A percentile compares a stretch with the other conserved stretches of the same genome.
phyloP scores from a whole-genome alignment of 64 coral and sea anemone species.

The Porites lutea region DNA sequence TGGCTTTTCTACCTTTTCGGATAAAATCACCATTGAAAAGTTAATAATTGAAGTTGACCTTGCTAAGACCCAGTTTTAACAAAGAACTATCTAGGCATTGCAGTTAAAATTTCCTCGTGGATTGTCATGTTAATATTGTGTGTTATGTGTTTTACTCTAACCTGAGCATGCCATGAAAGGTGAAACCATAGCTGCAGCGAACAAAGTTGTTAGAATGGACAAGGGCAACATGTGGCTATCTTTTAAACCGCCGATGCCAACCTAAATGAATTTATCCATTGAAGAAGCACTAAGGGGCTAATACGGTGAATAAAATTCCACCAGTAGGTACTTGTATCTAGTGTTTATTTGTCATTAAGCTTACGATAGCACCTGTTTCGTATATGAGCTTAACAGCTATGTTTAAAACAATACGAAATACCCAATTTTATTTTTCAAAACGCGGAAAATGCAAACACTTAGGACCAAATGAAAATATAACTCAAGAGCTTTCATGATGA shows the following conservation, averaged over 20 bases:
- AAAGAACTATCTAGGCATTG: not conserved
- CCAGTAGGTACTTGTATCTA: conserved; percentile 37
- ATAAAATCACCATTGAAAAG: not conserved
- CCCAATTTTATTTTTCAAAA: too few species aligned
- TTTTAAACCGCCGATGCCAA: conserved; percentile 4
- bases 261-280: conserved; percentile 14
- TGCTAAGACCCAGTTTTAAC: not conserved
- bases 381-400: too few species aligned
- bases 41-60: not conserved
- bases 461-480: too few species aligned
- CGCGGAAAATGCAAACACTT: too few species aligned
- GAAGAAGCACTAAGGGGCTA: not conserved
- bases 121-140: conserved; percentile 29
- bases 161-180: conserved; percentile 27
- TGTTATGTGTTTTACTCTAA: conserved; percentile 21
- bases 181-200: not conserved
- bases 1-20: not conserved
- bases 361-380: conserved; percentile 13
- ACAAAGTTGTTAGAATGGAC: too few species aligned
- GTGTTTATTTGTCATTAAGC: conserved; percentile 12
- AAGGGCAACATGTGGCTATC: conserved; percentile 6
- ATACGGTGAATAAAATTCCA: conserved; percentile 40
- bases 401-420: too few species aligned
- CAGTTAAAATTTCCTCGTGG: conserved; percentile 25
- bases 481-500: too few species aligned